A percentile compares a stretch with the other conserved stretches of the same genome.
These are phyloP conservation scores for Syngnathoides biaculeatus DNA, from an alignment of 2,113 vertebrate species.

Conservation along the genomic window DNA sequence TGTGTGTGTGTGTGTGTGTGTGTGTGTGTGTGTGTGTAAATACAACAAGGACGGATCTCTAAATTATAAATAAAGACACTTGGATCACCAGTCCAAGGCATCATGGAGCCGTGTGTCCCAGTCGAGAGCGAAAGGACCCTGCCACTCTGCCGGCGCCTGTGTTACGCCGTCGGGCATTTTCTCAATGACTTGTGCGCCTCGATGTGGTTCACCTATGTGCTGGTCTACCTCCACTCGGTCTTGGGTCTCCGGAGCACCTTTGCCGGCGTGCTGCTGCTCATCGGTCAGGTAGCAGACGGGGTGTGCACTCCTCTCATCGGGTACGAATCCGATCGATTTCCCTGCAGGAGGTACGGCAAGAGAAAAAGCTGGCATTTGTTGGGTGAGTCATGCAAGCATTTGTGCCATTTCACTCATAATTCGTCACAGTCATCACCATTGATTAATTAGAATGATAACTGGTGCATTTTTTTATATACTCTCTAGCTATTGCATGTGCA, in stretches of 20 bases:
- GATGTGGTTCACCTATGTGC: constrained; percentile 84
- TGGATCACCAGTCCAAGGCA: constrained; percentile 40
- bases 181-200: constrained; percentile 84
- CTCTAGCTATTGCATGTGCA: too few relatives aligned
- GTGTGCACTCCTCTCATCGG: constrained; percentile 79
- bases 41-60: constrained; percentile 48
- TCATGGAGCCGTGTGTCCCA: constrained; percentile 44
- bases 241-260: constrained; percentile 71
- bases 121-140: constrained; percentile 33
- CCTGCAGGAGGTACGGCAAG: constrained; percentile 66
- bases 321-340: constrained; percentile 73
- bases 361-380: constrained; percentile 82
- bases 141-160: constrained; percentile 59
- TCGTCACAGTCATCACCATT: too few relatives aligned
- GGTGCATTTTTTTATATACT: too few relatives aligned
- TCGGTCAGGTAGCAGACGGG: constrained; percentile 78
- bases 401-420: background rate
- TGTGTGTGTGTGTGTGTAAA: constrained; percentile 58
- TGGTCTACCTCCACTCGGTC: constrained; percentile 78
- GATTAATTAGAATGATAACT: too few relatives aligned
- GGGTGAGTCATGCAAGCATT: constrained; percentile 57
- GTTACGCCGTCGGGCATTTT: constrained; percentile 78
- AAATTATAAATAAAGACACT: constrained; percentile 57
- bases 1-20: too few relatives aligned
- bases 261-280: constrained; percentile 76